phyloP scores from a whole-genome alignment of 2,888 invertebrate species.

The Beris chalybata region DNA sequence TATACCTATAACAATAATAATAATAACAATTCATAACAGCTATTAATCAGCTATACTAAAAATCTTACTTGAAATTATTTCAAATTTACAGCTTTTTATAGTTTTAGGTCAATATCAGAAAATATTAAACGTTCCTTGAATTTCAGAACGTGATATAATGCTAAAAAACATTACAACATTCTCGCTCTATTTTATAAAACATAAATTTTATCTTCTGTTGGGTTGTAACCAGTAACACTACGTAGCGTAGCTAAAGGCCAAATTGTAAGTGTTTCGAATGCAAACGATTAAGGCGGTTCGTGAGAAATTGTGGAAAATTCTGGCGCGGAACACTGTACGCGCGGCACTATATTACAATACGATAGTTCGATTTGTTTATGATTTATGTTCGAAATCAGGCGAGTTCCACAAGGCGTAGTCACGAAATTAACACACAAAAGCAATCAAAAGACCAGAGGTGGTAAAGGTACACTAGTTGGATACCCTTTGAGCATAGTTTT shows the following conservation, averaged over 20 bases:
- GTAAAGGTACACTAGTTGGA: too few species aligned
- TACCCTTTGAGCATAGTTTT: too few species aligned
- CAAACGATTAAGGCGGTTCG: slow-evolving; percentile 8
- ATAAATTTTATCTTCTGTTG: slow-evolving; percentile 18
- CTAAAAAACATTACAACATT: slow-evolving; percentile 18
- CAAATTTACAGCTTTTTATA: too few species aligned
- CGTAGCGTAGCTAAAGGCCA: too few species aligned
- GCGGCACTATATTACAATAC: slow-evolving; percentile 17
- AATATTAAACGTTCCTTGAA: slow-evolving; percentile 22
- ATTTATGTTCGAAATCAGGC: slow-evolving; percentile 18
- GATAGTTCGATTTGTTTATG: slow-evolving; percentile 22
- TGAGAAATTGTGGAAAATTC: slow-evolving; percentile 26
- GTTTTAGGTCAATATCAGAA: slow-evolving; percentile 31
- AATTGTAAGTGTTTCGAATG: too few species aligned
- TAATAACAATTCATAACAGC: too few species aligned
- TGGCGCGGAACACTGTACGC: slow-evolving; percentile 19
- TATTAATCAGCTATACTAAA: too few species aligned
- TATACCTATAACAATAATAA: too few species aligned
- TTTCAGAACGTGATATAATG: slow-evolving; percentile 25
- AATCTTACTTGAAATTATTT: too few species aligned
- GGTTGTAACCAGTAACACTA: too few species aligned
- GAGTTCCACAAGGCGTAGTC: slow-evolving; percentile 13
- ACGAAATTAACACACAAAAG: too few species aligned
- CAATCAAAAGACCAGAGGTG: too few species aligned
- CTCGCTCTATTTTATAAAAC: slow-evolving; percentile 16